A percentile compares a stretch with the other conserved stretches of the same genome.
Evolutionary conservation across 2,113 vertebrate genomes (phyloP).

Genomic region (Calonectris borealis): DNA sequence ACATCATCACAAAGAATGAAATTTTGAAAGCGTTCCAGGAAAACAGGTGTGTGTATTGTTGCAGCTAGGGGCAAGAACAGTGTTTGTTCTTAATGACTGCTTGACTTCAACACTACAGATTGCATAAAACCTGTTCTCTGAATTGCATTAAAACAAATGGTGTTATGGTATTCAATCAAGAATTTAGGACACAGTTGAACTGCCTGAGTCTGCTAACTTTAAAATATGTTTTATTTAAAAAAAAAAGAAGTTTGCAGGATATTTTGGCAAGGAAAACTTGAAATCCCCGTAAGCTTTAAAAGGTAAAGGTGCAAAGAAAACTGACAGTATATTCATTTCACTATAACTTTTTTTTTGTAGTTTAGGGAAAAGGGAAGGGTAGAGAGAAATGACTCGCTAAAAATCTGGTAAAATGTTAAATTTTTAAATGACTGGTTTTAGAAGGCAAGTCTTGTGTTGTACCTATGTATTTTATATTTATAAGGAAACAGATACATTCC

Average conservation of each 20-base stretch:
- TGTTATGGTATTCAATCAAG: background rate
- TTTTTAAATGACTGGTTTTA: background rate
- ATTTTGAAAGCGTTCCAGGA: slow-evolving; percentile 14
- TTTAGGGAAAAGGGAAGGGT: background rate
- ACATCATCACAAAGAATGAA: slow-evolving; percentile 29
- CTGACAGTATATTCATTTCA: background rate
- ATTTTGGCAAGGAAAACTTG: background rate
- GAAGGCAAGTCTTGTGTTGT: background rate
- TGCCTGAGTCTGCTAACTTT: background rate
- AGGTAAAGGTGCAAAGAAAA: background rate
- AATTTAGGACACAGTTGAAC: background rate
- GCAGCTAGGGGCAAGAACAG: background rate
- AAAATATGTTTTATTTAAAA: background rate
- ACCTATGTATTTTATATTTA: background rate
- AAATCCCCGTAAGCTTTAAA: background rate
- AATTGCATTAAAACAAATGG: background rate
- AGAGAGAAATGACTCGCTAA: background rate
- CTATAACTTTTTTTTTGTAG: background rate
- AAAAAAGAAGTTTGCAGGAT: background rate
- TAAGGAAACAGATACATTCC: background rate
- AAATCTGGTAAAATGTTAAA: background rate
- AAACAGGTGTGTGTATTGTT: slow-evolving; percentile 42
- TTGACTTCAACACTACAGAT: slow-evolving; percentile 33
- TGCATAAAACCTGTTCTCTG: slow-evolving; percentile 35
- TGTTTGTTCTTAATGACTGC: slow-evolving; percentile 44